Evolutionary conservation across 2,888 invertebrate genomes (phyloP), one percentile per base, ranked within the genome.

Genomic region (Liodrosophila aerea): DNA sequence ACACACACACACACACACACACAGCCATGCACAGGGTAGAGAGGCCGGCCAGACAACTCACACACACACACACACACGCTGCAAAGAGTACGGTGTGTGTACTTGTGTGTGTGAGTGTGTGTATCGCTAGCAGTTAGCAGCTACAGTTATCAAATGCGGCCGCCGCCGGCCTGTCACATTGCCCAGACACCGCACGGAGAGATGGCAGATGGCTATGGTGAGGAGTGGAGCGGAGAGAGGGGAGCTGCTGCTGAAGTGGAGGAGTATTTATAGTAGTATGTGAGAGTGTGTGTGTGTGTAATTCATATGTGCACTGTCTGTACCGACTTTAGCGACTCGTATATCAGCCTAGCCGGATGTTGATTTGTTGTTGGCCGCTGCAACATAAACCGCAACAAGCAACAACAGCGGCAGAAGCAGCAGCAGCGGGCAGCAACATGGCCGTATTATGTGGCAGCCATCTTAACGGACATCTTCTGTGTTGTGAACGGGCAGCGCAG

Each of bases 61-160:
- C 65, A 70, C 41, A 66, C 29, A 46, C 60, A 50, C 8, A 44
- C 16, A 47, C 34, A 18, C 44, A 45, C 11, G 22, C 11, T 12
- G 29, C 46, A 7, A 30, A 15, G 22, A 12, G 44, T 22, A 40
- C 18, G 7, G 36, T 43, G n/a, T 61, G 36, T 39, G 64, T 58
- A 43, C 52, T 58, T 9, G 36, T 43, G n/a, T 61, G 36, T 39
- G 64, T 58, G 47, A 58, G 64, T 47, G 22, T 22, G 22, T 58
- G 27, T 51, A n/a, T n/a, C n/a, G 70, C 70, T 57, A 66, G 52
- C 73, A 57, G 64, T 74, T 64, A 76, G 61, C 64, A 82, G 69
- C 73, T 82, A 80, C 80, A 78, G 67, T 70, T 76, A 77, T 76
- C 80, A 82, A 78, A 69, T 77, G 76, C 76, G 69, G 52, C 54